Evolutionary conservation across 2,797 vertebrate species (phyloP).

Genomic region (Phataginus tetradactyla): DNA sequence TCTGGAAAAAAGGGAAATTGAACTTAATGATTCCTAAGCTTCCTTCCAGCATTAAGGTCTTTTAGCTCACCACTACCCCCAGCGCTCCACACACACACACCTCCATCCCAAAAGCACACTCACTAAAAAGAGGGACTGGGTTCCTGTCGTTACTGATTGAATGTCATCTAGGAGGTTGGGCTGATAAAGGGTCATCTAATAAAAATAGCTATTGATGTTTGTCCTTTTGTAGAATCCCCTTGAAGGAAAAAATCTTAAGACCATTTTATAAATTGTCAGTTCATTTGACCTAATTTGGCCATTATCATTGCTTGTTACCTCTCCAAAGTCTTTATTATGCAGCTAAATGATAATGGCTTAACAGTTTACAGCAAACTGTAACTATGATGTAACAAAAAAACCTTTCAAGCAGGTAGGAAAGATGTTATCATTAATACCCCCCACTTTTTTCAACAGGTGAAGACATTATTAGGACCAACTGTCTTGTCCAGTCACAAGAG

Average conservation of each 20-base stretch:
- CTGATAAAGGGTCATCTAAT: neutral
- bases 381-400: neutral
- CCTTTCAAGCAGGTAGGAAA: neutral
- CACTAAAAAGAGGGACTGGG: neutral
- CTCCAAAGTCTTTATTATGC: neutral
- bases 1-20: conserved; percentile 26
- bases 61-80: neutral
- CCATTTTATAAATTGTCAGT: conserved; percentile 1
- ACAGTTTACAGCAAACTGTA: neutral
- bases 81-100: neutral
- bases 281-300: neutral
- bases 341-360: neutral
- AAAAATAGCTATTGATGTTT: conserved; percentile 11
- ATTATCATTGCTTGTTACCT: conserved; percentile 3
- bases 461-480: neutral
- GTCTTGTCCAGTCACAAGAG: neutral
- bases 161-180: neutral
- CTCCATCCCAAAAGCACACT: neutral
- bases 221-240: neutral
- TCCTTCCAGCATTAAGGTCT: neutral
- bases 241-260: conserved; percentile 9
- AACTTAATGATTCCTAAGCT: neutral
- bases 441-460: neutral
- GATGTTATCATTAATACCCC: neutral
- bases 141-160: neutral